A percentile compares a stretch with the other conserved stretches of the same genome.
Evolutionary conservation across 2,888 invertebrate genomes (phyloP).

Genomic region (Mesochorus sp.): DNA sequence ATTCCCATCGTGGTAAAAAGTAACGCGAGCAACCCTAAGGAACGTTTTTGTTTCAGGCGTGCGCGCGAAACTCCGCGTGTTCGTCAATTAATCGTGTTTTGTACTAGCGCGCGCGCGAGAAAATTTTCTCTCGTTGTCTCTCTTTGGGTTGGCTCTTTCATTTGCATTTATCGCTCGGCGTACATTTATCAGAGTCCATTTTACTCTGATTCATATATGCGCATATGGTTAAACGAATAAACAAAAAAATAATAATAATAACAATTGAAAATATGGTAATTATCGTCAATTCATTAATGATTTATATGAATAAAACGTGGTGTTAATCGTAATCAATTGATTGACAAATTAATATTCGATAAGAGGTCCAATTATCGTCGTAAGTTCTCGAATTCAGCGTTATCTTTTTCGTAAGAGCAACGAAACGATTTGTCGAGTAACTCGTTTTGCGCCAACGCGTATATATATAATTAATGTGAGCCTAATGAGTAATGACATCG

Average conservation of each 20-base stretch:
- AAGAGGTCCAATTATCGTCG: conserved; percentile 31
- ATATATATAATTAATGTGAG: conserved; percentile 73
- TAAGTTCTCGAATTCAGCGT: neutral
- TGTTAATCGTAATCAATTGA: conserved; percentile 3
- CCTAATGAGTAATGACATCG: conserved; percentile 68
- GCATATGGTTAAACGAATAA: neutral
- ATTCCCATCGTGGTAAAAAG: conserved; percentile 68
- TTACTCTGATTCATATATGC: neutral
- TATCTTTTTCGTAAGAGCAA: conserved; percentile 28
- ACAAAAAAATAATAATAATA: too few relatives aligned
- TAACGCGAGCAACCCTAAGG: conserved; percentile 71
- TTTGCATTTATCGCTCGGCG: conserved; percentile 46
- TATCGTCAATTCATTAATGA: neutral
- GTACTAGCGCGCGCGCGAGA: conserved; percentile 22
- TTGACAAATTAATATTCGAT: conserved; percentile 37
- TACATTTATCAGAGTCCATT: neutral
- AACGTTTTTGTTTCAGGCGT: conserved; percentile 75
- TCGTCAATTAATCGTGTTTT: conserved; percentile 70
- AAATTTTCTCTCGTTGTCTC: conserved; percentile 13
- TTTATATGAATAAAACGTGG: neutral
- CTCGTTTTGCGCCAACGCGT: conserved; percentile 56
- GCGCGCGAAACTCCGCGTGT: conserved; percentile 71
- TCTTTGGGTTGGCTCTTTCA: neutral
- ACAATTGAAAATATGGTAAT: neutral
- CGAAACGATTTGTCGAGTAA: conserved; percentile 73